Percentiles rank a stretch among this genome's conserved stretches.
These are phyloP conservation scores for Unio delphinus DNA, from an alignment of 2,888 invertebrate species.

Conservation along the genomic window DNA sequence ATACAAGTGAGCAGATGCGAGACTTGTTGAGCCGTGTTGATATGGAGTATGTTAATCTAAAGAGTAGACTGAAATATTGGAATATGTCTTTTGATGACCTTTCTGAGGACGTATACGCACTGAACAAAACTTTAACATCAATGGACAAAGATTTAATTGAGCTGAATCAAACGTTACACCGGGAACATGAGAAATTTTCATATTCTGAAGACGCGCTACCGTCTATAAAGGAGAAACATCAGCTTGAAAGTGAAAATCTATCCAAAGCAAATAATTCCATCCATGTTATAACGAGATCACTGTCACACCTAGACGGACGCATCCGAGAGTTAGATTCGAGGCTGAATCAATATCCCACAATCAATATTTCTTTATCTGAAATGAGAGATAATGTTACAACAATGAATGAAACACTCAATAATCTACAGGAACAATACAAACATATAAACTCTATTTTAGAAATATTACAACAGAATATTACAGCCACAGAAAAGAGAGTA, in stretches of 20 bases:
- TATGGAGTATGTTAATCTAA: too few relatives aligned
- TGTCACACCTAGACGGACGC: slow-evolving; percentile 10
- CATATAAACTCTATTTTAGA: slow-evolving; percentile 22
- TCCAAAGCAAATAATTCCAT: slow-evolving; percentile 24
- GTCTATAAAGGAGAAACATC: slow-evolving; percentile 12
- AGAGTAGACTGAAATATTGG: not conserved
- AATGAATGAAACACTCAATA: slow-evolving; percentile 23
- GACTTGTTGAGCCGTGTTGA: too few relatives aligned
- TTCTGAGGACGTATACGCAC: not conserved
- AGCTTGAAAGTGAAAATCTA: slow-evolving; percentile 16
- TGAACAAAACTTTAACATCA: slow-evolving; percentile 16
- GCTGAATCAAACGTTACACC: slow-evolving; percentile 17
- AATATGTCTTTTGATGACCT: slow-evolving; percentile 4
- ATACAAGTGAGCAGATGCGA: too few relatives aligned
- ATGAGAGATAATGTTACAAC: slow-evolving; percentile 18
- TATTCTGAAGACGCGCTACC: slow-evolving; percentile 16
- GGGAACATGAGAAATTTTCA: slow-evolving; percentile 15
- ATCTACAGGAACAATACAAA: slow-evolving; percentile 30
- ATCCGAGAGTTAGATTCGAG: slow-evolving; percentile 17
- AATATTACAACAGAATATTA: slow-evolving; percentile 11
- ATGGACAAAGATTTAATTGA: not conserved
- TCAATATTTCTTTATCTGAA: slow-evolving; percentile 24
- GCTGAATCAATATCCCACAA: slow-evolving; percentile 15
- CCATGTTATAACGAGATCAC: slow-evolving; percentile 15
- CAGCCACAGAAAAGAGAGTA: too few relatives aligned